Percentiles rank a stretch among this genome's conserved stretches.
These are phyloP conservation scores for Sitobion miscanthi DNA, from an alignment of 1,140 invertebrate genomes.

Conservation along the genomic window DNA sequence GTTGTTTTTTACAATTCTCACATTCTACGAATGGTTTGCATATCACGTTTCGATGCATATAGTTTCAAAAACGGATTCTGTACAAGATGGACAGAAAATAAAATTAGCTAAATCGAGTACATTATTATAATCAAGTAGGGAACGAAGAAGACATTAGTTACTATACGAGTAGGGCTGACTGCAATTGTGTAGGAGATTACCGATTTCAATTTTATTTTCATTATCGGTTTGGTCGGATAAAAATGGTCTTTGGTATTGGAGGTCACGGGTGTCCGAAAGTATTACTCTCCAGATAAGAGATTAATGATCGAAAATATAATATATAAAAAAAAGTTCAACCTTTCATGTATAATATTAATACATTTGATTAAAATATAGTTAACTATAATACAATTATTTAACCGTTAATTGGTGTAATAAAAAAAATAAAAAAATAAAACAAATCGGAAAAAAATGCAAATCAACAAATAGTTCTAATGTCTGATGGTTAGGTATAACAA, in stretches of 20 bases:
- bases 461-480: too few relatives aligned
- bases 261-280: neutral
- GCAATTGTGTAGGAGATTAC: neutral
- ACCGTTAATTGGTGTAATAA: too few relatives aligned
- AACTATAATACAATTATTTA: too few relatives aligned
- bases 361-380: too few relatives aligned
- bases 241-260: neutral
- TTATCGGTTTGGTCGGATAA: neutral
- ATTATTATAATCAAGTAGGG: neutral
- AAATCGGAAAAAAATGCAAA: too few relatives aligned
- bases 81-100: too few relatives aligned
- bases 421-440: too few relatives aligned
- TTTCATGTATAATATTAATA: neutral
- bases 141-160: neutral
- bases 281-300: neutral
- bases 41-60: neutral
- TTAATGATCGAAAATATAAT: neutral
- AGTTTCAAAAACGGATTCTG: neutral
- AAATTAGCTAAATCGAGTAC: too few relatives aligned
- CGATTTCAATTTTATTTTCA: neutral
- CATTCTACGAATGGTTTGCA: too few relatives aligned
- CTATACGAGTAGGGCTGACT: neutral
- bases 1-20: too few relatives aligned
- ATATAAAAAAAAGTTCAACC: neutral
- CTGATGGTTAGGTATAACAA: too few relatives aligned